Percentiles rank a stretch among this genome's conserved stretches.
These are phyloP conservation scores for Passer domesticus DNA, from an alignment of 2,113 vertebrate genomes.

Conservation along the genomic window DNA sequence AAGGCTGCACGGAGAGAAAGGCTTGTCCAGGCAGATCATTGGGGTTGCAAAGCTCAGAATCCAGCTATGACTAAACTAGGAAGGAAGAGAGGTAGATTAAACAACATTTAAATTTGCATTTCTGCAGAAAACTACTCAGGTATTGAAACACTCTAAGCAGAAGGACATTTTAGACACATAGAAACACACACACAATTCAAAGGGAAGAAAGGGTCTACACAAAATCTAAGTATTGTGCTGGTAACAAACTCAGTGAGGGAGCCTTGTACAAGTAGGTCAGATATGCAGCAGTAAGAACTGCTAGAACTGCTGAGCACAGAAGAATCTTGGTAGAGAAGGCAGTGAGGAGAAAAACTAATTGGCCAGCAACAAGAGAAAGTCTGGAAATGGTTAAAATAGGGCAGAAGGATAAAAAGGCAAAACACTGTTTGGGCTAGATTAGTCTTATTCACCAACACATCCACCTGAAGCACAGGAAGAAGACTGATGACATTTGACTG, in stretches of 20 bases:
- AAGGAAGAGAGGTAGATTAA: conserved; percentile 21
- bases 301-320: conserved; percentile 44
- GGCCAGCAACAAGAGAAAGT: background rate
- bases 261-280: conserved; percentile 18
- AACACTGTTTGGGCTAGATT: background rate
- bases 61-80: conserved; percentile 34
- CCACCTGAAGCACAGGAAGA: background rate
- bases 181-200: background rate
- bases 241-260: background rate
- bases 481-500: background rate
- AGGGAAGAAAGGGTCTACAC: background rate
- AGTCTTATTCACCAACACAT: background rate
- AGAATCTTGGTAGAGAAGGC: conserved; percentile 1
- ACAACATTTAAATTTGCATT: background rate
- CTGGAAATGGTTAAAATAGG: background rate
- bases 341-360: background rate
- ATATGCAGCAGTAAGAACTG: background rate
- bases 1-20: background rate
- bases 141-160: background rate
- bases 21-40: conserved; percentile 4
- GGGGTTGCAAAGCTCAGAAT: conserved; percentile 29
- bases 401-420: background rate
- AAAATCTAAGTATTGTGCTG: background rate
- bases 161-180: background rate
- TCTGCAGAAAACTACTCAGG: conserved; percentile 24